Evolutionary conservation across 1,140 invertebrate species (phyloP), one percentile per base, ranked within the genome.

Genomic region (Eumaeus atala): DNA sequence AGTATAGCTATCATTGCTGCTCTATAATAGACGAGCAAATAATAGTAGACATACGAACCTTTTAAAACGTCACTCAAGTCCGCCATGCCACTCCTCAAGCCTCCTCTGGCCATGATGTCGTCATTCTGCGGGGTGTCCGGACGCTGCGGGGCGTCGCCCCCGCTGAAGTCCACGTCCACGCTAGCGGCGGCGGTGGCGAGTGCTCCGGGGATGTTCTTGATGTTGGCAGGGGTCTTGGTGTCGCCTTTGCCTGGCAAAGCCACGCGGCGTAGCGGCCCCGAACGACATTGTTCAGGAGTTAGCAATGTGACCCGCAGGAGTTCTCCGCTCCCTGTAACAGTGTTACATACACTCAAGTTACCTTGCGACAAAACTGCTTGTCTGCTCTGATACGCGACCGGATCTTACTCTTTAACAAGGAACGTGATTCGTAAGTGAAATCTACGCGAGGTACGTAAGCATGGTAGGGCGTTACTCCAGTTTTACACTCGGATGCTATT

Each of bases 131-230:
- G 92, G 40, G 95, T 93, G 71, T 96, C 95, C 1, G 94, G 94
- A 58, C 94, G 89, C 77, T 92, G 93, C 0, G 92, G 90, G 44
- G 92, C 80, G 52, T 94, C 92, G 61, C 90, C 91, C 9, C 92
- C 91, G 58, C 92, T 92, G 66, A 98, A 97, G 78, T 97, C 95
- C 0, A 97, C 95, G 70, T 96, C 92, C n/a, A 98, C 93, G 61
- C 94, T 92, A 7, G 95, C 95, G 16, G 94, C 90, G 0, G 94
- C 93, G n/a, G 91, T 92, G 3, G 95, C 94, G 12, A 97, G 75
- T 0, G 89, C 92, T 51, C 89, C 89, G 0, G 89, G 87, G 17
- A 84, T 79, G 47, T 84, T 87, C 63, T 84, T 84, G 9, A 84
- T 84, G 56, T 84, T 87, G 4, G 81, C 81, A 6, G 84, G 81